Conservation (phyloP, 2,888 invertebrate species). For the Lacanobia oleracea region DNA sequence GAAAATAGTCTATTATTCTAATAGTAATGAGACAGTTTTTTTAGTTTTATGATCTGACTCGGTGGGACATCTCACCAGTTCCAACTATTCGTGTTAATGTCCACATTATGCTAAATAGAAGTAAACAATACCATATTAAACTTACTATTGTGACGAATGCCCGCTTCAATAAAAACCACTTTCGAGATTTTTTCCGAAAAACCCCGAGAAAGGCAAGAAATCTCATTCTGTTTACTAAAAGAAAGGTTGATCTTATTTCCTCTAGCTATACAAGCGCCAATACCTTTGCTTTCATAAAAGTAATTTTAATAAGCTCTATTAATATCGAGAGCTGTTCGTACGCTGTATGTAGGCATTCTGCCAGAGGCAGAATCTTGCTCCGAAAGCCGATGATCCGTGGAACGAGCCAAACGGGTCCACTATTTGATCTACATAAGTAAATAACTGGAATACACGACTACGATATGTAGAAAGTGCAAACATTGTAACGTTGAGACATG, state of each 20-base stretch:
- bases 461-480: constrained; percentile 51
- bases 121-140: not conserved
- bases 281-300: not conserved
- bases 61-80: not conserved
- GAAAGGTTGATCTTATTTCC: not conserved
- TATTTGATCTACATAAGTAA: constrained; percentile 63
- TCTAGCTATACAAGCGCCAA: not conserved
- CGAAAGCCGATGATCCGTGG: constrained; percentile 51
- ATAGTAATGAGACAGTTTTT: constrained; percentile 19
- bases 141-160: not conserved
- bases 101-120: constrained; percentile 10
- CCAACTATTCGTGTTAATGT: too few relatives aligned
- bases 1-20: constrained; percentile 17
- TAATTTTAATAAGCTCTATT: constrained; percentile 12
- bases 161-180: not conserved
- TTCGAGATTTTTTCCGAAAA: too few relatives aligned
- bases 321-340: constrained; percentile 12
- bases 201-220: not conserved
- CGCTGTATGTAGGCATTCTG: constrained; percentile 11
- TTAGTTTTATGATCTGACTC: constrained; percentile 5
- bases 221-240: not conserved
- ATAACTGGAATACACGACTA: constrained; percentile 49
- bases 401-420: constrained; percentile 54
- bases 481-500: constrained; percentile 19
- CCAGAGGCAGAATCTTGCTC: constrained; percentile 39